Evolutionary conservation across 2,113 vertebrate species (phyloP), one percentile per base, ranked within the genome.

Genomic region (Bos javanicus): DNA sequence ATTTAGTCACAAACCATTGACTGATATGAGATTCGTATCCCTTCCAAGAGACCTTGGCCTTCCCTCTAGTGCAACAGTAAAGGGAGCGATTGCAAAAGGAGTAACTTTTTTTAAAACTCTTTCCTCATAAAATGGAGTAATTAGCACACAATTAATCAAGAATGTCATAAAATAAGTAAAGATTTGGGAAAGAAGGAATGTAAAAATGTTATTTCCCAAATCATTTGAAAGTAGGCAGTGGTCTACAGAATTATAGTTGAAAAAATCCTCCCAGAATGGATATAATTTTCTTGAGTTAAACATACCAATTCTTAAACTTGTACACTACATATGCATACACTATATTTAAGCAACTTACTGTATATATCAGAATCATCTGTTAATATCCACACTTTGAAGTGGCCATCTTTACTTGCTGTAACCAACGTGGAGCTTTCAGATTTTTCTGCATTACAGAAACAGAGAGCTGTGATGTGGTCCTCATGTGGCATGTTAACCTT

Each of bases 371-470:
- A 97, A 9, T 99, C 98, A 67, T 98, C 92, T 14, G 98, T 97
- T 60, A 99, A 98, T 97, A 99, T 96, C 99, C 99, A 99, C 94
- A 99, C 99, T 99, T 99, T 99, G 98, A 99, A 99, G 91, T 99
- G 98, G 39, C 99, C 98, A 71, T 99, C 99, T 91, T 90, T 99
- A 97, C 99, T 99, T 91, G 99, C 74, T 92, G 99, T 99, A 88
- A 99, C 99, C 98, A 99, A 95, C 96, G 98, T 98, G 96, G 98
- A 98, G 23, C 74, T 98, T 97, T 98, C 98, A 90, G 97, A 57
- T 36, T 93, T 98, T 56, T 97, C 97, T 17, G 89, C 96, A 62
- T 95, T 98, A 97, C 98, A 98, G 95, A 99, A 99, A 98, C 99
- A 99, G 98, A 99, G 92, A 96, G 98, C 99, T 52, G 99, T 99